Evolutionary conservation across 2,888 invertebrate species (phyloP).

Genomic region (Rotaria magnacalcarata): DNA sequence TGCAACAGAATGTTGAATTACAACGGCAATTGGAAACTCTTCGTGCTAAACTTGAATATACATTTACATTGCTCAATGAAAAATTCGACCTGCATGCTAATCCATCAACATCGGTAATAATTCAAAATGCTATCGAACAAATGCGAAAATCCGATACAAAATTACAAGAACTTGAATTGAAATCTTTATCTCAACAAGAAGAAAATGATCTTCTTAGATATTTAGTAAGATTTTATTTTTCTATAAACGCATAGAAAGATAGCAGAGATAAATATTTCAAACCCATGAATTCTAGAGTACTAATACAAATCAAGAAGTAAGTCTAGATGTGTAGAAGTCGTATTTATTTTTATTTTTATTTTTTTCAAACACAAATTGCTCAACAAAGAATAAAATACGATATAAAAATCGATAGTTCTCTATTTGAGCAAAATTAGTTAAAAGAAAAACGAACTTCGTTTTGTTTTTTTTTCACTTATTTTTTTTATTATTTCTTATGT

Average conservation of each 20-base stretch:
- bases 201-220: slow-evolving; percentile 32
- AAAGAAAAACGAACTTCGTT: not conserved
- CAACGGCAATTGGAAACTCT: slow-evolving; percentile 28
- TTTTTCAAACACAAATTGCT: not conserved
- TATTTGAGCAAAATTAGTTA: not conserved
- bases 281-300: not conserved
- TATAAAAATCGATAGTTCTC: not conserved
- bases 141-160: not conserved
- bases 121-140: slow-evolving; percentile 15
- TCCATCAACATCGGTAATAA: not conserved
- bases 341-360: not conserved
- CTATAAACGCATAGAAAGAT: not conserved
- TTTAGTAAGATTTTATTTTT: not conserved
- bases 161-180: slow-evolving; percentile 22
- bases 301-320: not conserved
- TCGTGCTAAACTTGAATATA: slow-evolving; percentile 30
- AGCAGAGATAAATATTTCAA: not conserved
- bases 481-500: not conserved
- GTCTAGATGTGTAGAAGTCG: not conserved
- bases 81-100: not conserved
- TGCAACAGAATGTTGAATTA: slow-evolving; percentile 32
- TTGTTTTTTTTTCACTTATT: too few relatives aligned
- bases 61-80: slow-evolving; percentile 11
- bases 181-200: slow-evolving; percentile 1
- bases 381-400: not conserved